Conservation (phyloP, 1,140 invertebrate genomes). For the Brachionus paranguensis region DNA sequence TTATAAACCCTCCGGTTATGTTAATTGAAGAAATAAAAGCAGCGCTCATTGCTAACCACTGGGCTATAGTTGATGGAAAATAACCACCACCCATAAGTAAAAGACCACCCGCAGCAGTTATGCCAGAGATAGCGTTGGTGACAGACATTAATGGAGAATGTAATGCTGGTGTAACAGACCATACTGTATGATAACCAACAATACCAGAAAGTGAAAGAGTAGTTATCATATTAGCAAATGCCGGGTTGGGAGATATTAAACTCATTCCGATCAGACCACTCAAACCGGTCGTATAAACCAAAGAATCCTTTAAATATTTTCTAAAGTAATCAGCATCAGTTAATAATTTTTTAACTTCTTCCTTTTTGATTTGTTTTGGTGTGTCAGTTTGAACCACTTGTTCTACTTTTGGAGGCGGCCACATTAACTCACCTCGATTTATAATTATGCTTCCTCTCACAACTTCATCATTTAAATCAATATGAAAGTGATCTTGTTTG, state of each 20-base stretch:
- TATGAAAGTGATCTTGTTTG: slow-evolving; percentile 68
- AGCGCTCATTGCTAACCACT: slow-evolving; percentile 67
- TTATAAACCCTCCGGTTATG: slow-evolving; percentile 81
- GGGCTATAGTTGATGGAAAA: slow-evolving; percentile 64
- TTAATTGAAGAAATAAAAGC: slow-evolving; percentile 83
- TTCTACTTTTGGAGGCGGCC: slow-evolving; percentile 66
- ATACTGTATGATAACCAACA: slow-evolving; percentile 84
- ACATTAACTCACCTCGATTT: slow-evolving; percentile 68
- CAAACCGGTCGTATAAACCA: slow-evolving; percentile 66
- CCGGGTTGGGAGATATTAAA: slow-evolving; percentile 68
- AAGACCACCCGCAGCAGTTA: slow-evolving; percentile 79
- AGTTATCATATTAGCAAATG: slow-evolving; percentile 78
- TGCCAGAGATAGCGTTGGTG: slow-evolving; percentile 83
- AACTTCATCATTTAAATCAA: slow-evolving; percentile 78
- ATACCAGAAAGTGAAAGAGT: slow-evolving; percentile 75
- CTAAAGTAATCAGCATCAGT: slow-evolving; percentile 56
- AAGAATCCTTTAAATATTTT: slow-evolving; percentile 63
- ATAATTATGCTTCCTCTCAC: slow-evolving; percentile 73
- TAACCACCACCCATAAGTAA: slow-evolving; percentile 73
- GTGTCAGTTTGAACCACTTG: slow-evolving; percentile 41
- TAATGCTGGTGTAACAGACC: slow-evolving; percentile 80
- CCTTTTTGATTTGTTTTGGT: slow-evolving; percentile 52
- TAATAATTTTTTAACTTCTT: slow-evolving; percentile 41
- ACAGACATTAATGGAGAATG: slow-evolving; percentile 87
- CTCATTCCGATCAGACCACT: slow-evolving; percentile 59